A percentile compares a stretch with the other conserved stretches of the same genome.
phyloP scores from a whole-genome alignment of 2,888 invertebrate genomes.

The Acleris emargana region DNA sequence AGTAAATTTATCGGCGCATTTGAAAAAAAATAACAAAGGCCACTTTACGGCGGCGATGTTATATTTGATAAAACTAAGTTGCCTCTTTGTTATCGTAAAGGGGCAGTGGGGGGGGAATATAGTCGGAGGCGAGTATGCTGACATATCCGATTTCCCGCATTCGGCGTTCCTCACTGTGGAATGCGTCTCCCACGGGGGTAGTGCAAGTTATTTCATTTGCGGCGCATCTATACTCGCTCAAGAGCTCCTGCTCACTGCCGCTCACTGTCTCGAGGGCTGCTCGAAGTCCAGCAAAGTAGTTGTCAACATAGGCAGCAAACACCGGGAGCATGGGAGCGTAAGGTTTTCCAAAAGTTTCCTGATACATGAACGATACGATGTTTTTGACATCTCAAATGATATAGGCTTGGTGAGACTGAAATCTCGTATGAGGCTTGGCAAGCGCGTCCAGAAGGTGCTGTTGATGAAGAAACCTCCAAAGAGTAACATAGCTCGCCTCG shows the following conservation, averaged over 20 bases:
- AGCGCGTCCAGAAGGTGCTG: constrained; percentile 39
- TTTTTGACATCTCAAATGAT: constrained; percentile 2
- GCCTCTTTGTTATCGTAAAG: not conserved
- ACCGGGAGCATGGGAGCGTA: not conserved
- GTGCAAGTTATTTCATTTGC: not conserved
- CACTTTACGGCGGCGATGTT: not conserved
- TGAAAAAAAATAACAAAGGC: not conserved
- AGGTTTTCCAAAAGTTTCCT: constrained; percentile 1
- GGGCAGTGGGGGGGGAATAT: not conserved
- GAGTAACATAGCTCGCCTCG: constrained; percentile 33
- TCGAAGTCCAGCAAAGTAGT: not conserved
- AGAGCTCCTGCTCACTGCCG: not conserved
- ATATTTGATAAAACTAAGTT: not conserved
- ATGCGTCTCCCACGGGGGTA: not conserved
- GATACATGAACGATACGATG: constrained; percentile 36
- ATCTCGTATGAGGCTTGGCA: constrained; percentile 32
- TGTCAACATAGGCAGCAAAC: not conserved
- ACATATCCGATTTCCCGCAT: constrained; percentile 1
- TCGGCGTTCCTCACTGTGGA: not conserved
- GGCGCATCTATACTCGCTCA: not conserved
- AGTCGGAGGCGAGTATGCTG: not conserved
- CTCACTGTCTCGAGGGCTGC: not conserved
- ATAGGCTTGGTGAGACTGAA: constrained; percentile 41
- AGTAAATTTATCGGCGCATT: not conserved
- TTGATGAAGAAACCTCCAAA: constrained; percentile 42